Evolutionary conservation across 2,797 vertebrate species (phyloP).

Genomic region (Gallinago solitaria): DNA sequence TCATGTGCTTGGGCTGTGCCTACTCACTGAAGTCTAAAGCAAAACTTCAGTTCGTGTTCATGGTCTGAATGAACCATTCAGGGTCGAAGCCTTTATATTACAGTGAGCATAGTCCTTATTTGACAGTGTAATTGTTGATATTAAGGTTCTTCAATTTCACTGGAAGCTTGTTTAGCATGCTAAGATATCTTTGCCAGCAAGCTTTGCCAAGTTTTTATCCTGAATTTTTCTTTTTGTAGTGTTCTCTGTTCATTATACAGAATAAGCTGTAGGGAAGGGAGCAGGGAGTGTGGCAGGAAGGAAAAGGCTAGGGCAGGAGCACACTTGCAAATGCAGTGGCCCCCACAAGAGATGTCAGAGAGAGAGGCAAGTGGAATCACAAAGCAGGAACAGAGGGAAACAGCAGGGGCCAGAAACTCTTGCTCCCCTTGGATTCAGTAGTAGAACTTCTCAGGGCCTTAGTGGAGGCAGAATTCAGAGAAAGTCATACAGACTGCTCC

Average conservation of each 20-base stretch:
- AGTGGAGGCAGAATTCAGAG: background rate
- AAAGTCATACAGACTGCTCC: background rate
- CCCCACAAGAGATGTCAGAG: background rate
- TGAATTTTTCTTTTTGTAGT: background rate
- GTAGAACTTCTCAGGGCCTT: background rate
- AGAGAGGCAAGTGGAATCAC: background rate
- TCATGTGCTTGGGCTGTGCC: background rate
- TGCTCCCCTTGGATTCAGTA: background rate
- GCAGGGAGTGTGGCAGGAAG: background rate
- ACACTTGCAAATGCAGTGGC: background rate
- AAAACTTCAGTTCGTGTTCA: background rate
- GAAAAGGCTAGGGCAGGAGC: background rate
- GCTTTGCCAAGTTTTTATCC: background rate
- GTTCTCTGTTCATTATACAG: background rate
- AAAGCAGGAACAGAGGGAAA: background rate
- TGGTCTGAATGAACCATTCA: no score
- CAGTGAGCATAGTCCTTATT: background rate
- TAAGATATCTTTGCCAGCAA: background rate
- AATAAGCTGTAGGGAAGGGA: background rate
- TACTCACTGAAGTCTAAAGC: background rate
- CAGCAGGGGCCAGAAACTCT: background rate
- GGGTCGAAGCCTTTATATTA: background rate
- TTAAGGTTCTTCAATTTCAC: background rate
- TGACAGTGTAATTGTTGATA: background rate
- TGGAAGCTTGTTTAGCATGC: background rate